Percentiles rank a stretch among this genome's conserved stretches.
These are phyloP conservation scores for Bimastos eiseni DNA, from an alignment of 2,888 invertebrate species.

Conservation along the genomic window DNA sequence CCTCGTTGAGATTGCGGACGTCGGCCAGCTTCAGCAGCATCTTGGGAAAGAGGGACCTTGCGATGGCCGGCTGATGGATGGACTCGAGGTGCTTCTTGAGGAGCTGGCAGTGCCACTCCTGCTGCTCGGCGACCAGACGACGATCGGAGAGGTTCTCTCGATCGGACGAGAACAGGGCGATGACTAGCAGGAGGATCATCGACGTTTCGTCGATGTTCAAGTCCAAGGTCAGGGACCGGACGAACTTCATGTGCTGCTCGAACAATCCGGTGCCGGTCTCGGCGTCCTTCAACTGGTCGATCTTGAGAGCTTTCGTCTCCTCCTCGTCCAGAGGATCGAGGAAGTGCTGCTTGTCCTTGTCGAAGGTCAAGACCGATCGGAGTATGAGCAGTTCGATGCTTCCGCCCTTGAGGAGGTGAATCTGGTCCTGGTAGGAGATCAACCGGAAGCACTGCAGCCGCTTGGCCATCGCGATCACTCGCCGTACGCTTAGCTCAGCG, in stretches of 20 bases:
- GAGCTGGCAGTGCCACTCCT: conserved; percentile 60
- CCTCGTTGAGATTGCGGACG: conserved; percentile 83
- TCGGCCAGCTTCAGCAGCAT: conserved; percentile 88
- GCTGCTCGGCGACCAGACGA: conserved; percentile 46
- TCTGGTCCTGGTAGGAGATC: conserved; percentile 92
- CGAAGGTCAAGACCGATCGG: conserved; percentile 88
- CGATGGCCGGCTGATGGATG: conserved; percentile 50
- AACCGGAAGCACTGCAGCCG: conserved; percentile 61
- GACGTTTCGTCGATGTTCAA: conserved; percentile 84
- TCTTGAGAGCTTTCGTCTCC: conserved; percentile 73
- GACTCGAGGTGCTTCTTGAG: conserved; percentile 59
- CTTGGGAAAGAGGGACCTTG: conserved; percentile 58
- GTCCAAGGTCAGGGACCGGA: conserved; percentile 74
- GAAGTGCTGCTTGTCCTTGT: conserved; percentile 87
- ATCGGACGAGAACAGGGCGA: conserved; percentile 85
- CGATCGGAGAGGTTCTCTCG: conserved; percentile 71
- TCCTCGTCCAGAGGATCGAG: conserved; percentile 69
- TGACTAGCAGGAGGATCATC: conserved; percentile 87
- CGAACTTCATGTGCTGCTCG: conserved; percentile 62
- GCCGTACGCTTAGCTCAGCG: conserved; percentile 64
- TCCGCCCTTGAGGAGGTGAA: conserved; percentile 86
- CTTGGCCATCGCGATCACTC: conserved; percentile 72
- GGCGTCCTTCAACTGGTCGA: conserved; percentile 81
- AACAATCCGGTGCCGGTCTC: conserved; percentile 53
- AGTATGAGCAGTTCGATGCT: conserved; percentile 96